phyloP scores from a whole-genome alignment of 2,797 vertebrate genomes.

The Galagoides demidoff region DNA sequence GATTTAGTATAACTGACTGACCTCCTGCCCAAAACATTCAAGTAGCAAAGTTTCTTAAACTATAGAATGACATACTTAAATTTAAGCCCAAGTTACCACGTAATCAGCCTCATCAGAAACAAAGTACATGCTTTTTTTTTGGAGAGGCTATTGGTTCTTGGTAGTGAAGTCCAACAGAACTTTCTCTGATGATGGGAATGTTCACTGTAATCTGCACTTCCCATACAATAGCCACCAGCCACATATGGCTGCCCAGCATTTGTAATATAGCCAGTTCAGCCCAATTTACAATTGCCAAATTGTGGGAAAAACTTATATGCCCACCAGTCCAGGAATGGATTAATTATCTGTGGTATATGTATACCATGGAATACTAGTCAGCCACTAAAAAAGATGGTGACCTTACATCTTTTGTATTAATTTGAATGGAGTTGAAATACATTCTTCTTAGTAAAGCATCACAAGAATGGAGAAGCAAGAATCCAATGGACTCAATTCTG shows the following conservation, averaged over 20 bases:
- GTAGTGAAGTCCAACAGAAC: neutral
- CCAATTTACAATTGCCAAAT: too few species aligned
- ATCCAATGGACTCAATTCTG: too few species aligned
- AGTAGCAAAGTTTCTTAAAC: slow-evolving; percentile 28
- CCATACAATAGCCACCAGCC: neutral
- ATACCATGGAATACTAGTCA: too few species aligned
- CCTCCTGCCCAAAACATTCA: neutral
- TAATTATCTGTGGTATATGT: too few species aligned
- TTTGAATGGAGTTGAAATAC: too few species aligned
- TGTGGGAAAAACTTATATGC: too few species aligned
- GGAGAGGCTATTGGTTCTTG: neutral
- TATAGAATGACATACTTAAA: neutral
- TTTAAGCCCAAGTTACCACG: neutral
- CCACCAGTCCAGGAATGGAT: too few species aligned
- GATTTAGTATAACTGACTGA: neutral
- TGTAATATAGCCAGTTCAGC: neutral
- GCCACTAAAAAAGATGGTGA: too few species aligned
- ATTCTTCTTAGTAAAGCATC: too few species aligned
- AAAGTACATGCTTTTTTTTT: neutral
- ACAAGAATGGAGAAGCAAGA: too few species aligned
- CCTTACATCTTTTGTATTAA: too few species aligned
- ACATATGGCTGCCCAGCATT: neutral
- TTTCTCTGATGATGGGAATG: neutral
- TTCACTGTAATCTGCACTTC: neutral
- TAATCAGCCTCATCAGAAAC: neutral